These are phyloP conservation scores for Psammodynastes pulverulentus DNA, from an alignment of 2,113 vertebrate genomes.

Conservation along the genomic window DNA sequence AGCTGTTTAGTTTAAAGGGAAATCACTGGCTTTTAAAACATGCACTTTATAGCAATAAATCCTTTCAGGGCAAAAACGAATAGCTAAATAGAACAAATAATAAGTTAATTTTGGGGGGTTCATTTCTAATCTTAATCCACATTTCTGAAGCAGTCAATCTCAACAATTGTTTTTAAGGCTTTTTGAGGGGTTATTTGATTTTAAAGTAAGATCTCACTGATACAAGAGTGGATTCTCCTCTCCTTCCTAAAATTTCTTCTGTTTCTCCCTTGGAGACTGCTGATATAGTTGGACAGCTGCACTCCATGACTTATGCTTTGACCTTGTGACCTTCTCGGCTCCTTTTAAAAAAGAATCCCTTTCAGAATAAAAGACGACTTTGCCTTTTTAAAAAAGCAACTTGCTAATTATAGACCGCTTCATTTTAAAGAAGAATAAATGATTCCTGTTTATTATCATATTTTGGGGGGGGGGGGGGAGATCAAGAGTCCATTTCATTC, in stretches of 20 bases:
- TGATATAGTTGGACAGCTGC: conserved; percentile 55
- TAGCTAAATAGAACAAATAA: conserved; percentile 68
- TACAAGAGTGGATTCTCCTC: conserved; percentile 36
- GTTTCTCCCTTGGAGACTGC: conserved; percentile 66
- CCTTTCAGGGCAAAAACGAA: conserved; percentile 61
- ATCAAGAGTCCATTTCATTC: conserved; percentile 31
- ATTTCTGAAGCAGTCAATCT: conserved; percentile 59
- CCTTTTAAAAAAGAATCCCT: conserved; percentile 55
- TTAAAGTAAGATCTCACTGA: conserved; percentile 47
- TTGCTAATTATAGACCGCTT: conserved; percentile 51
- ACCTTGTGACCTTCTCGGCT: conserved; percentile 57
- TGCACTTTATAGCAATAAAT: conserved; percentile 68
- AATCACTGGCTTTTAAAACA: conserved; percentile 75
- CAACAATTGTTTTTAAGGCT: conserved; percentile 40
- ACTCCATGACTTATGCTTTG: conserved; percentile 50
- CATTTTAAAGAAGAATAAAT: conserved; percentile 51
- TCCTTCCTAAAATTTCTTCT: conserved; percentile 60
- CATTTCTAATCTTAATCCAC: conserved; percentile 40
- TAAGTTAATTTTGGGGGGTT: conserved; percentile 50
- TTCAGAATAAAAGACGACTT: conserved; percentile 60
- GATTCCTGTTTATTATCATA: conserved; percentile 39
- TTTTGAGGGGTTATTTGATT: neutral
- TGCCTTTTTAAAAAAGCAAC: conserved; percentile 47
- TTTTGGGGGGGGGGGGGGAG: neutral
- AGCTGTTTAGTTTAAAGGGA: conserved; percentile 72